Evolutionary conservation across 2,797 vertebrate genomes (phyloP).

Genomic region (Esox masquinongy): DNA sequence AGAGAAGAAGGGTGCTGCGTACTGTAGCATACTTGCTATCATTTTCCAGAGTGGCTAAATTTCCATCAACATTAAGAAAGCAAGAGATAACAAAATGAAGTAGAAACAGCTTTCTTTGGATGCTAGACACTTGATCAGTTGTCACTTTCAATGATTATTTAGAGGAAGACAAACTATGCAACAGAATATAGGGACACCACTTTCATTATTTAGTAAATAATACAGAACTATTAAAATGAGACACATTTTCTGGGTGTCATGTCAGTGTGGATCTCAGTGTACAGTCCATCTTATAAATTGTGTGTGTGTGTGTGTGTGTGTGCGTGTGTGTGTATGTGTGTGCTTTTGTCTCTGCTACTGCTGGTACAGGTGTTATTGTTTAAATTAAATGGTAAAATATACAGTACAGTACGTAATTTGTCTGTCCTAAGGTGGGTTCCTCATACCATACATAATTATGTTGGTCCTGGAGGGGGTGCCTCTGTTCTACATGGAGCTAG

Average conservation of each 20-base stretch:
- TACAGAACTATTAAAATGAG: not conserved
- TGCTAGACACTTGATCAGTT: not conserved
- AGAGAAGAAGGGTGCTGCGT: not conserved
- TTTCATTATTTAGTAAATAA: not conserved
- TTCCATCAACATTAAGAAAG: not conserved
- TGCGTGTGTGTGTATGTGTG: no score
- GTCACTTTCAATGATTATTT: not conserved
- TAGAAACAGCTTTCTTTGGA: not conserved
- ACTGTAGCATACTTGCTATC: not conserved
- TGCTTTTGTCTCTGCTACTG: not conserved
- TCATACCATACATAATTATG: slow-evolving; percentile 91
- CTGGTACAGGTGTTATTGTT: not conserved
- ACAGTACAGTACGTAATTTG: not conserved
- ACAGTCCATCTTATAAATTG: not conserved
- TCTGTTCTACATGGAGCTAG: slow-evolving; percentile 89
- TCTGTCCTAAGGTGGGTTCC: slow-evolving; percentile 81
- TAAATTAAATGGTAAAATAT: not conserved
- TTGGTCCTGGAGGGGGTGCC: slow-evolving; percentile 88
- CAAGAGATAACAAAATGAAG: not conserved
- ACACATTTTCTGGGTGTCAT: not conserved
- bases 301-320: not conserved
- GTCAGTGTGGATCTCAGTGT: not conserved
- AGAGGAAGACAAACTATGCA: not conserved
- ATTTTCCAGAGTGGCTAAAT: no score
- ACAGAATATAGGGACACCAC: not conserved